Percentiles rank a stretch among this genome's conserved stretches.
These are phyloP conservation scores for Nebria salina DNA, from an alignment of 2,888 invertebrate genomes.

Conservation along the genomic window DNA sequence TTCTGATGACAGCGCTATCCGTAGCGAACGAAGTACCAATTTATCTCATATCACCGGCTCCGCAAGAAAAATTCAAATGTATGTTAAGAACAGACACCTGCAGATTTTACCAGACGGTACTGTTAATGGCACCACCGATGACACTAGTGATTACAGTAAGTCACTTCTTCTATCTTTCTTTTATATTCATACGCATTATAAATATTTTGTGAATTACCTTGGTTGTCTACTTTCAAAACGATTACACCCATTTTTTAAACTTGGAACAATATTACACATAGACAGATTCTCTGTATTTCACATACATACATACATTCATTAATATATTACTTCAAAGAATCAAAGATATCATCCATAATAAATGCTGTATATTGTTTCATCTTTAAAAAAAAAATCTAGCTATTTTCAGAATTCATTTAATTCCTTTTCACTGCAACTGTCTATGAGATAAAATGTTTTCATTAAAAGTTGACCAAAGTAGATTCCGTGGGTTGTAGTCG, in stretches of 20 bases:
- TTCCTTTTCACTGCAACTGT: not conserved
- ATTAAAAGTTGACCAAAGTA: not conserved
- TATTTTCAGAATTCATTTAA: not conserved
- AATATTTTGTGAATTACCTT: not conserved
- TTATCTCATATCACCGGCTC: conserved; percentile 83
- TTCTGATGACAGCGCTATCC: conserved; percentile 60
- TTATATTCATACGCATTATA: not conserved
- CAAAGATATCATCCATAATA: not conserved
- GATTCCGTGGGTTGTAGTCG: not conserved
- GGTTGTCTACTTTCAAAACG: not conserved
- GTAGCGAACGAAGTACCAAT: conserved; percentile 82
- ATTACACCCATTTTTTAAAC: not conserved
- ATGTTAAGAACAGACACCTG: conserved; percentile 83
- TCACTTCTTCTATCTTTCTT: conserved; percentile 54
- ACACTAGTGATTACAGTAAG: conserved; percentile 86
- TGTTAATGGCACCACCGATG: conserved; percentile 84
- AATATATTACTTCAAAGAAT: conserved; percentile 10
- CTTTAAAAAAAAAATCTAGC: no score
- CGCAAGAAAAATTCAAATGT: conserved; percentile 83
- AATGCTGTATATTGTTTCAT: no score
- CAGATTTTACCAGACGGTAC: conserved; percentile 86
- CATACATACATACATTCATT: not conserved
- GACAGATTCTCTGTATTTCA: no score
- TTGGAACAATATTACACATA: not conserved
- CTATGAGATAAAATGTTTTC: not conserved